Evolutionary conservation across 2,797 vertebrate species (phyloP).

Genomic region (Lateolabrax maculatus): DNA sequence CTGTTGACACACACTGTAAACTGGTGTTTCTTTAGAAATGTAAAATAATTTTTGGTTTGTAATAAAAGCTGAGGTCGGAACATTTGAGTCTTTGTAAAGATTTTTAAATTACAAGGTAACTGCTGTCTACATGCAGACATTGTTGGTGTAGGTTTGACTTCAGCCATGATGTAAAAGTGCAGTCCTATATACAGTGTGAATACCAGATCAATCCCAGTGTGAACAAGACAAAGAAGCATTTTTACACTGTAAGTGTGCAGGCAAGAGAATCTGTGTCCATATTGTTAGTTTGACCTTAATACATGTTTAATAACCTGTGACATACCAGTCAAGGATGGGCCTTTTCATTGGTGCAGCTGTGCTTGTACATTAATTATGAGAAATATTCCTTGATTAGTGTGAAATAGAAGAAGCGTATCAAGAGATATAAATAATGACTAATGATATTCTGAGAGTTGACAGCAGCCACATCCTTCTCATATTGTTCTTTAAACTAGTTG

Average conservation of each 20-base stretch:
- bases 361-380: neutral
- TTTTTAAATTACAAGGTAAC: neutral
- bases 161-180: neutral
- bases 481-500: no score
- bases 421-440: no score
- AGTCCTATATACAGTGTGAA: neutral
- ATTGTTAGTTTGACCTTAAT: neutral
- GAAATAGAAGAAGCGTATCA: no score
- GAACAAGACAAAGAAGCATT: neutral
- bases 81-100: neutral
- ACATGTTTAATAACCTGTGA: no score
- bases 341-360: neutral
- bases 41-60: constrained; percentile 54
- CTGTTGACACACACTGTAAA: neutral
- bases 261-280: no score
- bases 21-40: constrained; percentile 25
- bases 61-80: constrained; percentile 57
- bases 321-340: neutral
- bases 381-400: no score
- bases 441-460: no score
- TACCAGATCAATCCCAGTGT: neutral
- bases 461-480: no score
- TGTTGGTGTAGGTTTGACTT: neutral
- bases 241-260: no score
- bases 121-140: neutral